phyloP scores from a whole-genome alignment of 2,888 invertebrate genomes.

The Mayetiola destructor region DNA sequence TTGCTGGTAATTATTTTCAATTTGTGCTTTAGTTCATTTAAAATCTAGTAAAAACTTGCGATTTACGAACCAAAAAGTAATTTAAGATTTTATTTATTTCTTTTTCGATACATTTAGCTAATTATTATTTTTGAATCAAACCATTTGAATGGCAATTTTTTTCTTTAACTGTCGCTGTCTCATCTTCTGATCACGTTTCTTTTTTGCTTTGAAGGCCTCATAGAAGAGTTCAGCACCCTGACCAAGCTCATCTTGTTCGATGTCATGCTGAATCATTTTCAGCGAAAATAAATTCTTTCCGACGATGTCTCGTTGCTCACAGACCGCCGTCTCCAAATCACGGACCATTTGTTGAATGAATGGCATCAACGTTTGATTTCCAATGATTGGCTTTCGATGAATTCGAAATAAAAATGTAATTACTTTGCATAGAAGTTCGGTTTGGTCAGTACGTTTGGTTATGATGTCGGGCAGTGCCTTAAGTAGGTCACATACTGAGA shows the following conservation, averaged over 20 bases:
- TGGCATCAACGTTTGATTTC: constrained; percentile 49
- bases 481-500: constrained; percentile 63
- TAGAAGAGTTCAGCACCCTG: constrained; percentile 62
- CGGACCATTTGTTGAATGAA: constrained; percentile 25
- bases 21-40: too few relatives aligned
- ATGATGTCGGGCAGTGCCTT: constrained; percentile 54
- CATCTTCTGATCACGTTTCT: constrained; percentile 47
- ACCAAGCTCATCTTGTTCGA: constrained; percentile 49
- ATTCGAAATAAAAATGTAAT: constrained; percentile 60
- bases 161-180: constrained; percentile 50
- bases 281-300: constrained; percentile 78
- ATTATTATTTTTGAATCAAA: too few relatives aligned
- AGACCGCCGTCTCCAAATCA: constrained; percentile 25
- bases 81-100: too few relatives aligned
- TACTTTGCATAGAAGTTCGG: constrained; percentile 63
- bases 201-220: constrained; percentile 52
- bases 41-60: too few relatives aligned
- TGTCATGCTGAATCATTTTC: constrained; percentile 55
- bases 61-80: too few relatives aligned
- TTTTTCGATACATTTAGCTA: too few relatives aligned
- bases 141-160: constrained; percentile 28
- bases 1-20: too few relatives aligned
- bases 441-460: constrained; percentile 46
- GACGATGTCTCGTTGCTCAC: constrained; percentile 52
- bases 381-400: constrained; percentile 65